These are phyloP conservation scores for Coelinius sp. DNA, from an alignment of 2,888 invertebrate genomes.

Conservation along the genomic window DNA sequence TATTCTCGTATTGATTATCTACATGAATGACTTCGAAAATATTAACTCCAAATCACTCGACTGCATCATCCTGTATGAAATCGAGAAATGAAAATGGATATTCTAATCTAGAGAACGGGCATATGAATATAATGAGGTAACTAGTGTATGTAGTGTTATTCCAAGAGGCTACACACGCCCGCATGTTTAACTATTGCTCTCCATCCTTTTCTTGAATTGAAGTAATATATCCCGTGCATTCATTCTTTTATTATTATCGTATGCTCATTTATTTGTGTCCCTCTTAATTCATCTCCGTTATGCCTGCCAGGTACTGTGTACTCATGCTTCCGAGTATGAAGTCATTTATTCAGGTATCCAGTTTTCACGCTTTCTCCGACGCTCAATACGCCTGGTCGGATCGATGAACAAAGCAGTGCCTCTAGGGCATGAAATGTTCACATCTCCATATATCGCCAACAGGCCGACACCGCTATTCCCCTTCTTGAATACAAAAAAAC, in stretches of 20 bases:
- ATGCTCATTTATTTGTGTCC: not conserved
- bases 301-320: not conserved
- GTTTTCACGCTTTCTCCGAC: not conserved
- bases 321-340: not conserved
- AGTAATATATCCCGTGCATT: not conserved
- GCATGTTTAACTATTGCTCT: not conserved
- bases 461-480: no score
- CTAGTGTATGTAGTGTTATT: no score
- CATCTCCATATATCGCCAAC: not conserved
- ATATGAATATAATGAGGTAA: no score
- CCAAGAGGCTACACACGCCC: no score
- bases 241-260: not conserved
- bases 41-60: no score
- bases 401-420: not conserved
- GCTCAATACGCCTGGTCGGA: not conserved
- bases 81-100: no score
- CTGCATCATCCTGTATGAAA: no score
- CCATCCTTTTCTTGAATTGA: not conserved
- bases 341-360: not conserved
- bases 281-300: not conserved
- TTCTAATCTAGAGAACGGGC: no score
- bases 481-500: not conserved
- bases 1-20: no score
- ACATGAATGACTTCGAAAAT: no score
- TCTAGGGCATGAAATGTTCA: not conserved